Conservation (phyloP, 2,888 invertebrate species). For the Julus scandinavius region DNA sequence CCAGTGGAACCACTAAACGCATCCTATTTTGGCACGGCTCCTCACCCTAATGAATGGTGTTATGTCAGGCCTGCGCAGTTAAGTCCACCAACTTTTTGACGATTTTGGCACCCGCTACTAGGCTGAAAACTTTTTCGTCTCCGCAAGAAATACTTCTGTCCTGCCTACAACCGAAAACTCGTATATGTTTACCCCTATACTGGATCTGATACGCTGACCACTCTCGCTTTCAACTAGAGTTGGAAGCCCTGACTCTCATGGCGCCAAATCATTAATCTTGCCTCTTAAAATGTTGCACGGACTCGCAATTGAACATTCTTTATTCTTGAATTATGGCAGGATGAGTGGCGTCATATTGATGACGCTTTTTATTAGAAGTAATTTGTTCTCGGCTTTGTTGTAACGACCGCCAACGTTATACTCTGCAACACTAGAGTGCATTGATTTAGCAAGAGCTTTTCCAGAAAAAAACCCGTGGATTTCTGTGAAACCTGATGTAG, state of each 20-base stretch:
- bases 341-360: conserved; percentile 50
- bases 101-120: conserved; percentile 34
- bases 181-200: neutral
- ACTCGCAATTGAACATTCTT: conserved; percentile 44
- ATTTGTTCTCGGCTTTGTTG: conserved; percentile 43
- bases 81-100: conserved; percentile 22
- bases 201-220: neutral
- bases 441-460: neutral
- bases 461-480: neutral
- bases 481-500: neutral
- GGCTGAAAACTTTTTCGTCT: neutral
- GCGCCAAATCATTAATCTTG: conserved; percentile 49
- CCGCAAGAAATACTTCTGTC: neutral
- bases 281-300: conserved; percentile 43
- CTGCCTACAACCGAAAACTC: neutral
- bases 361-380: conserved; percentile 50
- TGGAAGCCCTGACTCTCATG: neutral
- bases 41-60: conserved; percentile 47
- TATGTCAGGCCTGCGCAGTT: neutral
- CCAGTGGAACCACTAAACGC: neutral
- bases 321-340: conserved; percentile 45
- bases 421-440: neutral
- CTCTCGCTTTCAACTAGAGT: neutral
- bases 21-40: conserved; percentile 16
- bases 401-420: conserved; percentile 36